Conservation (phyloP, 2,888 invertebrate genomes). For the Heterodera filipjevi region DNA sequence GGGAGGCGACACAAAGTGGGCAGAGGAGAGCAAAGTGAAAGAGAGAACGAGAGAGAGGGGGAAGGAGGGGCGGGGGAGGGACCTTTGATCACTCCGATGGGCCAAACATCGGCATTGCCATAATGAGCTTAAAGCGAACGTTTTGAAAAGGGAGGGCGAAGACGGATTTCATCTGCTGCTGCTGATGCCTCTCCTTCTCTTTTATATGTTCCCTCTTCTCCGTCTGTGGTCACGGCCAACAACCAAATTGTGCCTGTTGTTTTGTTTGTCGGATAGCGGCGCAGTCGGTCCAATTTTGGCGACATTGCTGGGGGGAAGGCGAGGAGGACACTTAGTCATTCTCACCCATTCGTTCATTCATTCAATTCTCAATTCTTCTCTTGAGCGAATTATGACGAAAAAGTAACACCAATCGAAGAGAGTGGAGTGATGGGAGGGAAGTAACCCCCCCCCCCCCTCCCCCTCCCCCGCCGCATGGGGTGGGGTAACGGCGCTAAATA, state of each 20-base stretch:
- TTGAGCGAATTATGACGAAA: constrained; percentile 12
- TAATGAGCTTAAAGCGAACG: no score
- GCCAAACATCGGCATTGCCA: no score
- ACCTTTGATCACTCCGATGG: no score
- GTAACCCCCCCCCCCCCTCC: neutral
- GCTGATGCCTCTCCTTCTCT: neutral
- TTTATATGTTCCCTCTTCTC: constrained; percentile 4
- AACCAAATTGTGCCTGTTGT: neutral
- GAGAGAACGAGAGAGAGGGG: neutral
- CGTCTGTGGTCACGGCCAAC: neutral
- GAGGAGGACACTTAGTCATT: neutral
- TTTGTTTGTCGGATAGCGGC: constrained; percentile 2
- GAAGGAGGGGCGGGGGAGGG: neutral
- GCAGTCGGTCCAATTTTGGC: constrained; percentile 1
- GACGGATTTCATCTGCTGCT: neutral
- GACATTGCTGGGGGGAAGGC: neutral
- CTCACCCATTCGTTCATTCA: neutral
- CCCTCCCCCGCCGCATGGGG: no score
- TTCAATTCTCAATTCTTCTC: neutral
- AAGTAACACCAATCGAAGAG: neutral
- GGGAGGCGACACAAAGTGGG: no score
- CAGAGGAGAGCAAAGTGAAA: no score
- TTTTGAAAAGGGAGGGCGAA: no score
- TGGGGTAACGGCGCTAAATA: neutral
- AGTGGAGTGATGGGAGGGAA: neutral